A percentile compares a stretch with the other conserved stretches of the same genome.
These are phyloP conservation scores for Sialia sialis DNA, from an alignment of 2,113 vertebrate genomes.

Conservation along the genomic window DNA sequence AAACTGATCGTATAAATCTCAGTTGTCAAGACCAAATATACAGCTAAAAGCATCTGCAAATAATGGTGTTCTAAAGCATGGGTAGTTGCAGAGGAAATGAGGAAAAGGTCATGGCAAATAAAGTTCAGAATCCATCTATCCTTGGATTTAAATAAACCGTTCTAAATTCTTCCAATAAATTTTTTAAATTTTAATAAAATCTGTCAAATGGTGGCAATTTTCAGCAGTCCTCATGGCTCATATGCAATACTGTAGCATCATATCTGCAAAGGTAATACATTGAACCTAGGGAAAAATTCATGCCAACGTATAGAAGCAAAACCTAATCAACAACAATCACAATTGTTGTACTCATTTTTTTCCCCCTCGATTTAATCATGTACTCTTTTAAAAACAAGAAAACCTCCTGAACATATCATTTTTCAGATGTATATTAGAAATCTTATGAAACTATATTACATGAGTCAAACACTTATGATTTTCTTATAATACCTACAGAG, in stretches of 20 bases:
- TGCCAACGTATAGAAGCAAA: neutral
- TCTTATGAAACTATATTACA: neutral
- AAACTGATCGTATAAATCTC: neutral
- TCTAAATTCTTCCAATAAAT: neutral
- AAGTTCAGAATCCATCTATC: neutral
- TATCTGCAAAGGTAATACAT: neutral
- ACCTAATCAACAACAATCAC: neutral
- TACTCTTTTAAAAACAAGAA: neutral
- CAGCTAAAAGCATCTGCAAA: neutral
- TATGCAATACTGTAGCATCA: neutral
- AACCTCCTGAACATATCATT: neutral
- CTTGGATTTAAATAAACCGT: neutral
- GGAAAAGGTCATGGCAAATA: neutral
- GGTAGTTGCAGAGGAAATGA: neutral
- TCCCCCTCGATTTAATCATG: fast-evolving
- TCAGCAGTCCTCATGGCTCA: neutral
- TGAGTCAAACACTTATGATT: neutral
- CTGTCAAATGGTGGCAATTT: neutral
- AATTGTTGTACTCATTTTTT: fast-evolving
- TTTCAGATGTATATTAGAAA: neutral
- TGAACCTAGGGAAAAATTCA: neutral
- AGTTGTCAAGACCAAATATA: neutral
- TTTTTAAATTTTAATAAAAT: neutral
- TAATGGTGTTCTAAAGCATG: neutral
- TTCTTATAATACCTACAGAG: neutral